phyloP scores from a whole-genome alignment of 2,888 invertebrate genomes.

The Hirtodrosophila cameraria region DNA sequence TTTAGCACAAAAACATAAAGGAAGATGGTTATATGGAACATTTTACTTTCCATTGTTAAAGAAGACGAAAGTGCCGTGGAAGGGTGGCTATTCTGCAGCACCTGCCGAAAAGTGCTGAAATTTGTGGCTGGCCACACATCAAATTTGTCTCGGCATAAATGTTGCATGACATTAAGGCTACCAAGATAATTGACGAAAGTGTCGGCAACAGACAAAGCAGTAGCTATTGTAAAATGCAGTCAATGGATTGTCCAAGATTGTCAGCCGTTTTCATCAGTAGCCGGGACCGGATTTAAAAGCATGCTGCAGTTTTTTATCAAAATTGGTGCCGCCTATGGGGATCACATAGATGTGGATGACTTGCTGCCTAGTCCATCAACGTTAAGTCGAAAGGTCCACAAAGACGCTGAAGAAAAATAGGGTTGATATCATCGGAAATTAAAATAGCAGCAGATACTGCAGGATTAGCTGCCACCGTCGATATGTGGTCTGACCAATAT shows the following conservation, averaged over 20 bases:
- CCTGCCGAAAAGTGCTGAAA: conserved; percentile 32
- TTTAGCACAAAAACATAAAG: conserved; percentile 20
- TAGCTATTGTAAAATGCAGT: conserved; percentile 24
- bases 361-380: conserved; percentile 33
- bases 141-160: conserved; percentile 31
- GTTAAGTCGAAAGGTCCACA: conserved; percentile 29
- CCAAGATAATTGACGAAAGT: conserved; percentile 16
- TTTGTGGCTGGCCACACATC: conserved; percentile 28
- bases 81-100: conserved; percentile 33
- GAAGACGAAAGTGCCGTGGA: conserved; percentile 23
- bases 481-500: no score
- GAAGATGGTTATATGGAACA: conserved; percentile 26
- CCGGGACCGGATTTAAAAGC: conserved; percentile 16
- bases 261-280: conserved; percentile 24
- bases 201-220: conserved; percentile 25
- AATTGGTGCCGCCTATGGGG: conserved; percentile 33
- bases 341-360: conserved; percentile 19
- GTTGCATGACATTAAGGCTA: conserved; percentile 21
- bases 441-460: no score
- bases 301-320: conserved; percentile 28
- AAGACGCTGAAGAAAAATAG: conserved; percentile 30
- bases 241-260: conserved; percentile 37
- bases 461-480: no score
- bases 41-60: conserved; percentile 12
- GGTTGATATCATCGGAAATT: conserved; percentile 19